Base-by-base conservation (phyloP, 2,113 vertebrate species). In the Erinaceus europaeus region DNA sequence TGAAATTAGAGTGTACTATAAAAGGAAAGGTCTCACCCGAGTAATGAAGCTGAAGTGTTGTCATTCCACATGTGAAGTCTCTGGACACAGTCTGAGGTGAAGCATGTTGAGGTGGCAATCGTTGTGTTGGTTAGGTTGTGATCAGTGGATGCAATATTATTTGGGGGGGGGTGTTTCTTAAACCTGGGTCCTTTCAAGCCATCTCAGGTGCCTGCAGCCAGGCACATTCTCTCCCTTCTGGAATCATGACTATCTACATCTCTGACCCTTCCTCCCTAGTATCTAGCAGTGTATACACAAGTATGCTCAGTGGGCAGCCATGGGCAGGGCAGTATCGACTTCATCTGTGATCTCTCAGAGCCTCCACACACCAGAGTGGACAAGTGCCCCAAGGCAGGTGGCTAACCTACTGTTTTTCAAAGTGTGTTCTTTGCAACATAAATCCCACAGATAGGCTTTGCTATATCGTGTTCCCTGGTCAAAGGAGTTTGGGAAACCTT, bases 341-440 rank as follows among this genome's bases (percentile, higher is more conserved):
- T 80, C 57, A 38, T 6, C 69, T 68, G 50, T 62, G 69, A 44
- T 20, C 36, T 34, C n/a, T n/a, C 68, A 53, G 25, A 40, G 57
- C 14, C 48, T 21, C 14, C 46, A 87, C 17, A 25, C 48, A 75
- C 48, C 34, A 32, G 36, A 29, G 20, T 9, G 64, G 68, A 87
- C 34, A 55, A 38, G 27, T n/a, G n/a, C 32, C 32, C 44, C 42
- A 20, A 86, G 67, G 55, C 52, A 52, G 40, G 1, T 59, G 80
- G 32, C 53, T 84, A 34, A 76, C 23, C 15, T 20, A 23, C 25
- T 29, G 23, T 6, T 82, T 81, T 89, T 42, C 65, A 65, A 57
- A 69, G n/a, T 7, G 0, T 40, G 50, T 52, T 52, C 79, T 90
- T 83, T 83, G 50, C 79, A 67, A 75, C 18, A 42, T 34, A 62